Evolutionary conservation across 2,113 vertebrate genomes (phyloP).

Genomic region (pig (Sus scrofa)): DNA sequence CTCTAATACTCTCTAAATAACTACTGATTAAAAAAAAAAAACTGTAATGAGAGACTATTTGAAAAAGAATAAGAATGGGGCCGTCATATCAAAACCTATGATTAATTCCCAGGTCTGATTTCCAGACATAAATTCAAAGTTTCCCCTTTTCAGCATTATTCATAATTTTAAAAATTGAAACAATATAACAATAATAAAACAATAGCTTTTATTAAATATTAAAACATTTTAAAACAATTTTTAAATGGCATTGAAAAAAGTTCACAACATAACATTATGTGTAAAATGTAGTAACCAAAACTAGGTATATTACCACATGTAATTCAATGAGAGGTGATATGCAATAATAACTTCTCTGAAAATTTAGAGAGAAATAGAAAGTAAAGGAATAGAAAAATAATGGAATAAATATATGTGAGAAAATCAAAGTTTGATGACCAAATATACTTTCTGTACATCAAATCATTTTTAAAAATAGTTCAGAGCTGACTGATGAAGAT

Average conservation of each 20-base stretch:
- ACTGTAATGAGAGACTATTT: not conserved
- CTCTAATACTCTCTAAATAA: not conserved
- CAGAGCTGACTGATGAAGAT: not conserved
- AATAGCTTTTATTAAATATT: not conserved
- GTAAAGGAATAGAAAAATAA: not conserved
- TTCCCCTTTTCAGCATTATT: not conserved
- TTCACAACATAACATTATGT: not conserved
- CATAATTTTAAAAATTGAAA: not conserved
- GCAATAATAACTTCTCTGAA: not conserved
- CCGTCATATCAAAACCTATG: not conserved
- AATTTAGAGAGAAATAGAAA: not conserved
- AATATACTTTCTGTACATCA: not conserved
- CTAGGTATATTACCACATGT: not conserved
- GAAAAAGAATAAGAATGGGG: not conserved
- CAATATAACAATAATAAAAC: not conserved
- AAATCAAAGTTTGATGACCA: not conserved
- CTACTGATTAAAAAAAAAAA: not conserved
- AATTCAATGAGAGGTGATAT: not conserved
- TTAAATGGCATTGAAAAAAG: not conserved
- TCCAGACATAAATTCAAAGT: not conserved
- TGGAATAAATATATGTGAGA: not conserved
- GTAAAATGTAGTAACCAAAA: constrained; percentile 5
- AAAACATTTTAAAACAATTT: not conserved
- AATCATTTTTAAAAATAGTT: not conserved
- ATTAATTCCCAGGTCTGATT: not conserved